phyloP scores from a whole-genome alignment of 2,113 vertebrate species.

The Nothobranchius kuhntae region DNA sequence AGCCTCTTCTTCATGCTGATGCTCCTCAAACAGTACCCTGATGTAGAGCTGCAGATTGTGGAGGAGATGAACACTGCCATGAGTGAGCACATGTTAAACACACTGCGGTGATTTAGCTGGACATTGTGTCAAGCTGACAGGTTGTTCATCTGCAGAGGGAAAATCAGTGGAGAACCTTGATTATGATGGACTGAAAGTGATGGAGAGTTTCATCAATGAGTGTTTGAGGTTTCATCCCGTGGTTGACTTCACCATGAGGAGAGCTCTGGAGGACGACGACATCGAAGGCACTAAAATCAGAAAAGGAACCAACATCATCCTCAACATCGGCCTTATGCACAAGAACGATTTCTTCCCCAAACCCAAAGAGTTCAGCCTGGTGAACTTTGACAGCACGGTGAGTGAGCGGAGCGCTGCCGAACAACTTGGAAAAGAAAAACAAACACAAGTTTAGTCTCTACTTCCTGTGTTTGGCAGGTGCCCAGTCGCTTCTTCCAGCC shows the following conservation, averaged over 20 bases:
- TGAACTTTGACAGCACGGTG: conserved; percentile 91
- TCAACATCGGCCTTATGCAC: conserved; percentile 94
- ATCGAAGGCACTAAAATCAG: conserved; percentile 87
- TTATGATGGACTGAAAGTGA: conserved; percentile 80
- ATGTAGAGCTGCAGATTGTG: conserved; percentile 84
- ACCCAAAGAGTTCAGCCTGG: conserved; percentile 88
- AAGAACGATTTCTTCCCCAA: conserved; percentile 91
- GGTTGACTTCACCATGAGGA: conserved; percentile 91
- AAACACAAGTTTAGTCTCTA: neutral
- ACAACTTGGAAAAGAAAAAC: neutral
- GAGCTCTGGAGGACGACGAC: conserved; percentile 86
- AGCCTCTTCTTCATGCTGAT: conserved; percentile 93
- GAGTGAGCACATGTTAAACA: conserved; percentile 69
- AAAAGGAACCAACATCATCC: conserved; percentile 94
- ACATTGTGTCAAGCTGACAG: neutral
- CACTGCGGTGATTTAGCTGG: neutral
- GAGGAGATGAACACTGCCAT: conserved; percentile 84
- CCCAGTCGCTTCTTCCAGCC: conserved; percentile 93
- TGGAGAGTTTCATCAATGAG: conserved; percentile 92
- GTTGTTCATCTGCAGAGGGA: conserved; percentile 73
- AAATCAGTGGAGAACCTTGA: conserved; percentile 79
- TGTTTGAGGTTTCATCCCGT: conserved; percentile 92
- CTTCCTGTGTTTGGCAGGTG: conserved; percentile 79
- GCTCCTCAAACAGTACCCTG: conserved; percentile 88
- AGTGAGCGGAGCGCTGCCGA: conserved; percentile 38